Conservation (phyloP, 2,797 vertebrate species). For the Miichthys miiuy region DNA sequence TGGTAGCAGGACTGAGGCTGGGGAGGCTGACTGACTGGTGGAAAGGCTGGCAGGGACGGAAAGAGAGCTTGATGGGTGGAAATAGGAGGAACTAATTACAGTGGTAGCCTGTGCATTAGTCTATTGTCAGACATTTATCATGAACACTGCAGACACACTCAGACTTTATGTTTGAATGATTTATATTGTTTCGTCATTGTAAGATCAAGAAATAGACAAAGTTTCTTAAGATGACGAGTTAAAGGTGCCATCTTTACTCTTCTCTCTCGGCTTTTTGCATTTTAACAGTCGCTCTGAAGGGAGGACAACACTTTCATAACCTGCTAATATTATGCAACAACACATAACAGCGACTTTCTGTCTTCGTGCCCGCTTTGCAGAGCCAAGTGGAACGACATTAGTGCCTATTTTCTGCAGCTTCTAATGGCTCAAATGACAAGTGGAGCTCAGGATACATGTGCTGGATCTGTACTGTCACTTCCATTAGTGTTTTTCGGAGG, state of each 20-base stretch:
- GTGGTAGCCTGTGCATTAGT: constrained; percentile 19
- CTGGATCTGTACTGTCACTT: not conserved
- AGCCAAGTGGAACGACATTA: not conserved
- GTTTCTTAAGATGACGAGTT: not conserved
- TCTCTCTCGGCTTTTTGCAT: not conserved
- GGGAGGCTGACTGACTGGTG: constrained; percentile 40
- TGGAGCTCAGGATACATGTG: not conserved
- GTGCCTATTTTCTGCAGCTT: not conserved
- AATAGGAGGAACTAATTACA: constrained; percentile 57
- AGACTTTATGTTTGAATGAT: not conserved
- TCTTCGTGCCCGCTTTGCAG: no score
- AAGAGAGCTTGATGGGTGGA: constrained; percentile 34
- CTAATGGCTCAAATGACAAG: not conserved
- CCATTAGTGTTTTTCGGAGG: not conserved
- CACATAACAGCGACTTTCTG: not conserved
- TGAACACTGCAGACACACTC: not conserved
- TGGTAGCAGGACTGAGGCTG: constrained; percentile 57
- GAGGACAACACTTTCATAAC: not conserved
- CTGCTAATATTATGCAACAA: no score
- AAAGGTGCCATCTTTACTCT: not conserved
- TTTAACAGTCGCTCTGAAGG: not conserved
- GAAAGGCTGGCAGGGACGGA: constrained; percentile 47
- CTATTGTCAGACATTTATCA: constrained; percentile 8
- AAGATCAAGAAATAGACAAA: not conserved
- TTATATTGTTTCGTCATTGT: not conserved